Evolutionary conservation across 2,888 invertebrate genomes (phyloP).

Genomic region (Eupeodes latifasciatus): DNA sequence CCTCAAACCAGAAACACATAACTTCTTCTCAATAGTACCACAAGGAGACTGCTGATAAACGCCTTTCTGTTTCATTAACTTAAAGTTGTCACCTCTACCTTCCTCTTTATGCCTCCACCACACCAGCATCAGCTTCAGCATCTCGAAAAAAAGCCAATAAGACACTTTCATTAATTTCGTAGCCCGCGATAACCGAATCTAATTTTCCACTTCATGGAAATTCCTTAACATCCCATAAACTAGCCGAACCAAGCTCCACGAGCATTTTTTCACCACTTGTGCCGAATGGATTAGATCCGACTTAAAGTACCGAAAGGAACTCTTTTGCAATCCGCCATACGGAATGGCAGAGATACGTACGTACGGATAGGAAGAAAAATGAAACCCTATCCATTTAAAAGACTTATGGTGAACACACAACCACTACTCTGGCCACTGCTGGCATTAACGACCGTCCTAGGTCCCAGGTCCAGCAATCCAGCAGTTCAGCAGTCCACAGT

Average conservation of each 20-base stretch:
- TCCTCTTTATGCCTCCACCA: neutral
- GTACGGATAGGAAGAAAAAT: slow-evolving; percentile 66
- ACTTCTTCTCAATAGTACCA: neutral
- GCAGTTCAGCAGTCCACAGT: slow-evolving; percentile 5
- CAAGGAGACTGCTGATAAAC: slow-evolving; percentile 34
- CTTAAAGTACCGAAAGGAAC: slow-evolving; percentile 74
- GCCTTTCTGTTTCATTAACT: slow-evolving; percentile 60
- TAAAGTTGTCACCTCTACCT: slow-evolving; percentile 56
- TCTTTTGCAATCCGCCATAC: slow-evolving; percentile 67
- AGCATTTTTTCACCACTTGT: slow-evolving; percentile 60
- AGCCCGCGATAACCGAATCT: slow-evolving; percentile 68
- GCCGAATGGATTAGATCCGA: slow-evolving; percentile 74
- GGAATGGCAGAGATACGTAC: slow-evolving; percentile 25
- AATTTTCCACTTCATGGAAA: slow-evolving; percentile 74
- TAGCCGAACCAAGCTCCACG: slow-evolving; percentile 25
- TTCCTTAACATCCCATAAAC: slow-evolving; percentile 71
- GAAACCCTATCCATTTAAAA: slow-evolving; percentile 73
- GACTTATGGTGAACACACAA: slow-evolving; percentile 38
- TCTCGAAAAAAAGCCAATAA: neutral
- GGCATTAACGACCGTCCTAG: neutral
- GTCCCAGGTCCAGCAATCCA: slow-evolving; percentile 9
- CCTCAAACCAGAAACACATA: slow-evolving; percentile 18
- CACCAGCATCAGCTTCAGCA: neutral
- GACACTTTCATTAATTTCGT: slow-evolving; percentile 74
- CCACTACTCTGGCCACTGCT: neutral